phyloP scores from a whole-genome alignment of 2,113 vertebrate species.

The Emydura subglobosa region DNA sequence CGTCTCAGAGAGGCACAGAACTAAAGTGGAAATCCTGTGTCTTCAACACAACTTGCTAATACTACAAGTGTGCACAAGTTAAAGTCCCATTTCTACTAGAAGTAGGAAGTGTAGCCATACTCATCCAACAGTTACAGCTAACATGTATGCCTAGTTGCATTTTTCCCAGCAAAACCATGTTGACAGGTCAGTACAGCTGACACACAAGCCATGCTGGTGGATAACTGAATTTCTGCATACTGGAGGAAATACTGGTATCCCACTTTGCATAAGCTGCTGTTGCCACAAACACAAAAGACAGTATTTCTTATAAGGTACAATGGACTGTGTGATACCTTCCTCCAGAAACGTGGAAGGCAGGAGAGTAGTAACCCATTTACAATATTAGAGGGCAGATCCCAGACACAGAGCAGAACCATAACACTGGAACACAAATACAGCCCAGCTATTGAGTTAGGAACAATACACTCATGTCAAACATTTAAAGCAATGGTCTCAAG shows the following conservation, averaged over 20 bases:
- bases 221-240: background rate
- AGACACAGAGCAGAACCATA: background rate
- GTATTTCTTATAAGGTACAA: fast-evolving
- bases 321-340: background rate
- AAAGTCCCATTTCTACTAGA: background rate
- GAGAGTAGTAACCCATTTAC: fast-evolving
- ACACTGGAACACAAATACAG: background rate
- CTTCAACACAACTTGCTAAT: background rate
- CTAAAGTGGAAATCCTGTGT: background rate
- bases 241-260: background rate
- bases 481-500: background rate
- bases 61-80: background rate
- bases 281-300: background rate
- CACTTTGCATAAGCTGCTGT: background rate
- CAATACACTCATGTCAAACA: background rate
- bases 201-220: background rate
- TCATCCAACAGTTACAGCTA: fast-evolving
- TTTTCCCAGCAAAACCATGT: background rate
- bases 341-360: background rate
- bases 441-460: fast-evolving
- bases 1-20: background rate
- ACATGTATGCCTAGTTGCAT: fast-evolving
- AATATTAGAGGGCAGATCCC: background rate
- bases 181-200: background rate
- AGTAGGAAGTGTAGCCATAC: fast-evolving